A percentile compares a stretch with the other conserved stretches of the same genome.
Evolutionary conservation across 2,888 invertebrate species (phyloP).

Genomic region (Drosophila hamatofila): DNA sequence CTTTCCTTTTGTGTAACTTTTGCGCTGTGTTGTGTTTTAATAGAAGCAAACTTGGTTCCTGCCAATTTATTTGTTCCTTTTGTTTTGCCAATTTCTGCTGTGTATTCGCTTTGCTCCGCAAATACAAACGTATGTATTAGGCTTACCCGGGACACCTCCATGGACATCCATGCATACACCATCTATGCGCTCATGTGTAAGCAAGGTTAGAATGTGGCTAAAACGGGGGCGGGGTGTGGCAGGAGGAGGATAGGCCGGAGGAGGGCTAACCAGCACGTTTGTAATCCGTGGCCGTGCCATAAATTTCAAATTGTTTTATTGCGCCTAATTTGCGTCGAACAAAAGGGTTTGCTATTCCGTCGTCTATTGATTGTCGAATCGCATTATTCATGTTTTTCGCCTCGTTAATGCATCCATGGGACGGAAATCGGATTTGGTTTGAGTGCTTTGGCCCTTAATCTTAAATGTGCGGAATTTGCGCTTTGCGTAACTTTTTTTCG

Average conservation of each 20-base stretch:
- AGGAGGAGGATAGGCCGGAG: not conserved
- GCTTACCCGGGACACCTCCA: not conserved
- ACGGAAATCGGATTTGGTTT: constrained; percentile 29
- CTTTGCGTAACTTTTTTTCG: constrained; percentile 62
- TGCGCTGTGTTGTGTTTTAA: constrained; percentile 76
- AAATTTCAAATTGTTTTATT: constrained; percentile 70
- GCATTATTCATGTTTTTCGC: constrained; percentile 58
- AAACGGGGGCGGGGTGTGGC: not conserved
- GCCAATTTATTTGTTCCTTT: constrained; percentile 66
- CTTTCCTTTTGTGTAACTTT: constrained; percentile 76
- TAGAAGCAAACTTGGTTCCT: constrained; percentile 70
- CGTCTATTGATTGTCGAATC: constrained; percentile 28
- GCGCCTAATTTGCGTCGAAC: constrained; percentile 67
- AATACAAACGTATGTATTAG: not conserved
- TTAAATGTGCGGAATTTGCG: constrained; percentile 36
- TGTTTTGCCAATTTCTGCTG: constrained; percentile 45
- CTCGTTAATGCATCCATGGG: constrained; percentile 47
- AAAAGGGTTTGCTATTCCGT: constrained; percentile 27
- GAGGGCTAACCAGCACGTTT: constrained; percentile 29
- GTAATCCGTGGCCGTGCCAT: constrained; percentile 57
- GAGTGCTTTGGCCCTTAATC: constrained; percentile 5
- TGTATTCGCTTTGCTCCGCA: constrained; percentile 7
- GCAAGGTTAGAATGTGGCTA: constrained; percentile 8
- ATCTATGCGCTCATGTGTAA: constrained; percentile 13
- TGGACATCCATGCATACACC: not conserved